phyloP scores from a whole-genome alignment of 2,113 vertebrate species.

The Cephalopholis sonnerati region DNA sequence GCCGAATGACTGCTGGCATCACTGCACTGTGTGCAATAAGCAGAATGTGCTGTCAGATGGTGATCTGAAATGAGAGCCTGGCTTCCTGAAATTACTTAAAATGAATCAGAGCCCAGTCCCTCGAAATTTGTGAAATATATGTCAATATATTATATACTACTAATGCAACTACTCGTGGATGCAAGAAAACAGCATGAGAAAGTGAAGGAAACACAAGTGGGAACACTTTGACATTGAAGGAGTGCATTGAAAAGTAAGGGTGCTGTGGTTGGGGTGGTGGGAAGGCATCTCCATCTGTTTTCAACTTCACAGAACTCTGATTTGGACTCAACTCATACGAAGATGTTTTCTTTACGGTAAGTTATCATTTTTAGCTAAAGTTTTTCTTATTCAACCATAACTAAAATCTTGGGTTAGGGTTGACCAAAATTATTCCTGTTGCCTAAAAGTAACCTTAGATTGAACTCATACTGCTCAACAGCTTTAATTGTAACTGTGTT shows the following conservation, averaged over 20 bases:
- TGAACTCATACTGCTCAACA: neutral
- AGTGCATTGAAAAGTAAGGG: slow-evolving; percentile 31
- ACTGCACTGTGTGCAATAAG: slow-evolving; percentile 30
- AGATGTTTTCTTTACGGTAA: slow-evolving; percentile 28
- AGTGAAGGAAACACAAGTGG: slow-evolving; percentile 25
- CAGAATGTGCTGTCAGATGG: slow-evolving; percentile 35
- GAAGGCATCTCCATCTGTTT: slow-evolving; percentile 63
- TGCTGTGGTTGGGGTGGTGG: slow-evolving; percentile 34
- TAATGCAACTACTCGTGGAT: neutral
- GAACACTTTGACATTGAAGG: slow-evolving; percentile 24
- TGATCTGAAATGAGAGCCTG: slow-evolving; percentile 29
- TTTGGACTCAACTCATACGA: slow-evolving; percentile 45
- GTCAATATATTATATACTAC: neutral
- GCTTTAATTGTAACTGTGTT: neutral
- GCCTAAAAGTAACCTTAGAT: slow-evolving; percentile 14
- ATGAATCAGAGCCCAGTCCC: neutral
- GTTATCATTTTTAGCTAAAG: slow-evolving; percentile 44
- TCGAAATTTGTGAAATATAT: slow-evolving; percentile 13
- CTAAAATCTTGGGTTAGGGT: slow-evolving; percentile 41
- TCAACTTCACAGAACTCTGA: slow-evolving; percentile 50
- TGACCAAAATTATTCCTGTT: slow-evolving; percentile 40
- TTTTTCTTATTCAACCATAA: slow-evolving; percentile 35
- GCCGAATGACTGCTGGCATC: slow-evolving; percentile 43
- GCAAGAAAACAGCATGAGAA: neutral
- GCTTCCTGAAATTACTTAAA: slow-evolving; percentile 12